Evolutionary conservation across 2,113 vertebrate genomes (phyloP).

Genomic region (Sula dactylatra): DNA sequence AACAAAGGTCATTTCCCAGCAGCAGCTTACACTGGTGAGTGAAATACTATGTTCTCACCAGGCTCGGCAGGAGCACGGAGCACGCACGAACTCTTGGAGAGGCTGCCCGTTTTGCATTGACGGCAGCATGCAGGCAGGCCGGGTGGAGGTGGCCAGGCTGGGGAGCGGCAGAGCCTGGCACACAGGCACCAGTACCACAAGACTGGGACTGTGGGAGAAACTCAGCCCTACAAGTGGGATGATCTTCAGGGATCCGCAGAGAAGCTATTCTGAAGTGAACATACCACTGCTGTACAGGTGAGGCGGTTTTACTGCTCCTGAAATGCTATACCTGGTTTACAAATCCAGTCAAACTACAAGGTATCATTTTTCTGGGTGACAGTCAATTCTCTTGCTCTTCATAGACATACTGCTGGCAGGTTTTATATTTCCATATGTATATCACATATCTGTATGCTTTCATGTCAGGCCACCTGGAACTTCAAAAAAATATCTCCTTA

Average conservation of each 20-base stretch:
- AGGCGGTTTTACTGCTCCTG: background rate
- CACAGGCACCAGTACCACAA: fast-evolving
- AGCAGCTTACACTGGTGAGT: background rate
- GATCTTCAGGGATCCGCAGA: background rate
- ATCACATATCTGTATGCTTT: background rate
- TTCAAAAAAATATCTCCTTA: background rate
- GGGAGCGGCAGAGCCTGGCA: background rate
- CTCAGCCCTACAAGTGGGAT: fast-evolving
- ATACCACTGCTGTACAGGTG: background rate
- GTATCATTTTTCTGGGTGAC: background rate
- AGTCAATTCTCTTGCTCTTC: background rate
- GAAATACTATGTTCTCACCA: background rate
- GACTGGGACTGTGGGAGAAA: background rate
- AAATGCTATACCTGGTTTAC: background rate
- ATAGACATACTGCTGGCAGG: background rate
- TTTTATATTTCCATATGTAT: background rate
- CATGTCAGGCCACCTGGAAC: background rate
- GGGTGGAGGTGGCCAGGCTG: background rate
- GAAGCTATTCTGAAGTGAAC: background rate
- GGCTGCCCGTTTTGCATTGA: background rate
- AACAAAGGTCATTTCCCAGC: background rate
- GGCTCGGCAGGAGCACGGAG: background rate
- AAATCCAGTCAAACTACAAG: background rate
- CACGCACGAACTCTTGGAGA: background rate
- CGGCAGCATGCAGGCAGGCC: fast-evolving